Base-by-base conservation (phyloP, 53 echinoderm and acorn worm genomes). In the Patiria pectinifera region DNA sequence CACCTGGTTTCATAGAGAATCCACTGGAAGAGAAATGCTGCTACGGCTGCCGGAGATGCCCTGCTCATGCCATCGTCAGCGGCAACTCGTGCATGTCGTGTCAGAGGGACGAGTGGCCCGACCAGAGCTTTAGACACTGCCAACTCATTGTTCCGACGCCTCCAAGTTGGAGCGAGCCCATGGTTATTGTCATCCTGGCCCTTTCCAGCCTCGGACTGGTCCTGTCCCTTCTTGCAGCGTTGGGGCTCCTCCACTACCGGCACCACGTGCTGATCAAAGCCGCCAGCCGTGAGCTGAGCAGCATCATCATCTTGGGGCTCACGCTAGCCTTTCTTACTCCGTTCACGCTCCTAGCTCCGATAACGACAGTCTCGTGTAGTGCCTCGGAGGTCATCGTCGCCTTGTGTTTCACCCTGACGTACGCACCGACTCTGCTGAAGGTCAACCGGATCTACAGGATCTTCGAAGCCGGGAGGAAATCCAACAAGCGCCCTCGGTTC, bases 41-140 rank as follows among this genome's bases (percentile, higher is more conserved):
- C 72, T 82, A 58, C 18, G 93, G 93, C 7, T 93, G 93, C 16
- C 93, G 72, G 70, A 48, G 6, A 45, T 93, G 93, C 71, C 82
- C 82, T 4, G 24, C 4, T 35, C 71, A 93, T 18, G 82, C 93
- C 25, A 82, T 93, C 3, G 85, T 89, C 35, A 93, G 79, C 13
- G 83, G 62, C 25, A 93, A 83, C 3, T 63, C 53, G 58, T 97
- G 97, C 62, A 16, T 10, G 13, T 11, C 62, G 13, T 97, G 97
- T 59, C 89, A 76, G 2, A 35, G 53, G 7, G 81, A 84, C 48
- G 74, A 91, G 16, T 94, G 95, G 85, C 97, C 97, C 2, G 92
- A 97, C 71, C 26, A 70, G 22, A 89, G 82, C 83, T 94, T 94
- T 35, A 96, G 61, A 44, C 23, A 47, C 12, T 97, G 97, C 81